These are phyloP conservation scores for Limnephilus rhombicus DNA, from an alignment of 2,888 invertebrate genomes.

Conservation along the genomic window DNA sequence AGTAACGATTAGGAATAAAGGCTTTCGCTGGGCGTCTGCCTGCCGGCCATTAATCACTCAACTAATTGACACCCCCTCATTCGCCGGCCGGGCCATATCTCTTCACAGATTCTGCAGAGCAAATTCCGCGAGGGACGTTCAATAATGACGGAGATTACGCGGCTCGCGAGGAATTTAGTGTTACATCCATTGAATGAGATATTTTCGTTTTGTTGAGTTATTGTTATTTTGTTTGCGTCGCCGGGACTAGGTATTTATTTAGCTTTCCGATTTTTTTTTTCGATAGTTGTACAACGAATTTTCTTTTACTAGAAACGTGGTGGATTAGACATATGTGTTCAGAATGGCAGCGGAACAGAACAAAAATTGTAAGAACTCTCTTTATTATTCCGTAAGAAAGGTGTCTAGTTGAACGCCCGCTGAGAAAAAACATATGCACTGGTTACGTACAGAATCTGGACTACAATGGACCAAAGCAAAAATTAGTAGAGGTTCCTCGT, in stretches of 20 bases:
- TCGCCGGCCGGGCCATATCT: slow-evolving; percentile 19
- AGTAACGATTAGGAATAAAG: slow-evolving; percentile 45
- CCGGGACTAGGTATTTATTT: neutral
- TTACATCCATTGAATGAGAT: slow-evolving; percentile 12
- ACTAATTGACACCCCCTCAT: slow-evolving; percentile 53
- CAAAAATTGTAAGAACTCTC: neutral
- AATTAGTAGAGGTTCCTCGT: no score
- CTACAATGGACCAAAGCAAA: no score
- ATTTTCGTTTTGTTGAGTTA: neutral
- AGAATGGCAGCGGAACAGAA: neutral
- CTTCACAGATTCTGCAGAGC: slow-evolving; percentile 31
- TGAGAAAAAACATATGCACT: no score
- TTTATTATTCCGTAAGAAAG: neutral
- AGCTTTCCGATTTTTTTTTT: neutral
- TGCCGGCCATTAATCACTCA: slow-evolving; percentile 47
- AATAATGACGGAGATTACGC: slow-evolving; percentile 30
- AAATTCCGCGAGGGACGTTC: slow-evolving; percentile 25
- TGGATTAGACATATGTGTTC: neutral
- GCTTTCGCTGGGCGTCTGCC: slow-evolving; percentile 33
- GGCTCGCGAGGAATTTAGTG: slow-evolving; percentile 28
- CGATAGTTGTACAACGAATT: no score
- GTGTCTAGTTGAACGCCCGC: neutral
- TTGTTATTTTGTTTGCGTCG: neutral
- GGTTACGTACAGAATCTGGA: no score
- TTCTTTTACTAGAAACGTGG: neutral